phyloP scores from a whole-genome alignment of 2,797 vertebrate genomes.

The Platyrinchus mystaceus region DNA sequence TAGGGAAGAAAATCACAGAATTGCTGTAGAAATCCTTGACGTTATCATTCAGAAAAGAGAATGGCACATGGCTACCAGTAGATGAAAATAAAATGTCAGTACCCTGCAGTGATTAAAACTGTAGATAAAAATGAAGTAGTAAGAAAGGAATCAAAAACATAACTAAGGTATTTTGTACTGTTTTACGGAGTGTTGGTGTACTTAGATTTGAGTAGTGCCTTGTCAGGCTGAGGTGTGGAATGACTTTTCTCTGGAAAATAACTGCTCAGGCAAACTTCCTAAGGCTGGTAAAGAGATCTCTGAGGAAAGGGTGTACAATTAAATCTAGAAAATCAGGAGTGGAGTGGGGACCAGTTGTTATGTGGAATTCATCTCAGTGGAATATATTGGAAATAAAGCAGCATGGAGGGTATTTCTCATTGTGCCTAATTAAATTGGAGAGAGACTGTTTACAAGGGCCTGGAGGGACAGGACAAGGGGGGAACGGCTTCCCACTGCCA shows the following conservation, averaged over 20 bases:
- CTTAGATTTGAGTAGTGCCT: fast-evolving
- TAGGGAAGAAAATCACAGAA: background rate
- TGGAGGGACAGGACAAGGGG: background rate
- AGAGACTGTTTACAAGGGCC: background rate
- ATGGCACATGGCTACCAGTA: fast-evolving
- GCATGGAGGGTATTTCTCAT: fast-evolving
- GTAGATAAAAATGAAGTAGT: background rate
- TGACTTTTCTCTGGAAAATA: background rate
- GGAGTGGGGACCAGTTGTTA: too few relatives aligned
- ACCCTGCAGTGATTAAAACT: background rate
- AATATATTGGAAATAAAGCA: background rate
- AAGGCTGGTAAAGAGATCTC: background rate
- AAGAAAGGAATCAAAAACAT: background rate
- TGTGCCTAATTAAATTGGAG: background rate
- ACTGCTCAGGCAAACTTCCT: background rate
- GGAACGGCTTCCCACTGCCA: background rate
- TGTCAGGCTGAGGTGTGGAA: background rate
- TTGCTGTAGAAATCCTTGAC: background rate
- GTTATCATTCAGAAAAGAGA: background rate
- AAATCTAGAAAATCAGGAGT: background rate
- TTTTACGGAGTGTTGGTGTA: background rate
- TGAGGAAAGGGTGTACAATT: fast-evolving
- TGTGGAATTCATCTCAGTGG: background rate
- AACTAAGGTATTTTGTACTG: background rate
- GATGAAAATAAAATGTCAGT: background rate